Conservation (phyloP, 2,888 invertebrate genomes). For the Horisme vitalbata region DNA sequence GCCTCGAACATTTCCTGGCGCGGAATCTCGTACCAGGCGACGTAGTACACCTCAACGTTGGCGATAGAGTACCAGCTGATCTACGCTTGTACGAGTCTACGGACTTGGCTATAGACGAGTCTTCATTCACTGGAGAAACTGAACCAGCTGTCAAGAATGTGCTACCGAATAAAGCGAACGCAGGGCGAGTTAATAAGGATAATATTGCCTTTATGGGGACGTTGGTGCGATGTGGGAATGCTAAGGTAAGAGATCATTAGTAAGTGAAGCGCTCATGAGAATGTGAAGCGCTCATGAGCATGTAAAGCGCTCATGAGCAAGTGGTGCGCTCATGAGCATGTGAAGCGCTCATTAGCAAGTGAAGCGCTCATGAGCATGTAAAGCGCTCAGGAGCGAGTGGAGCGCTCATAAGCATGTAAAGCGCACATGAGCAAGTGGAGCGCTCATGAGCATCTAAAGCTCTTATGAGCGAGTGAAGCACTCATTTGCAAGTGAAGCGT, state of each 20-base stretch:
- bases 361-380: no score
- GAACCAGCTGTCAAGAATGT: constrained; percentile 93
- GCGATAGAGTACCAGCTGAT: constrained; percentile 98
- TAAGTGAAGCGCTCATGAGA: no score
- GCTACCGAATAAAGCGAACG: constrained; percentile 84
- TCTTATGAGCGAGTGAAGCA: no score
- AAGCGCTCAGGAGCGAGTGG: no score
- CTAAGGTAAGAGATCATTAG: constrained; percentile 85
- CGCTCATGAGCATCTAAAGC: no score
- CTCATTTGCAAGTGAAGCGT: no score
- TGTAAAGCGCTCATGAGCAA: no score
- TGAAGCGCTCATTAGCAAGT: no score
- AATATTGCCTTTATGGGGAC: constrained; percentile 99
- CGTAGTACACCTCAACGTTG: constrained; percentile 94
- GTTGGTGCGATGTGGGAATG: constrained; percentile 96
- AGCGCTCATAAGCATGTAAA: no score
- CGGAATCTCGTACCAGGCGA: constrained; percentile 98
- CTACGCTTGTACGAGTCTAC: constrained; percentile 95
- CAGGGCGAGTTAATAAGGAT: constrained; percentile 86
- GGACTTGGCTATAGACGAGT: constrained; percentile 98
- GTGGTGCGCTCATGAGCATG: no score
- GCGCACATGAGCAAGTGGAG: no score
- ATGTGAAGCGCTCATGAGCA: no score
- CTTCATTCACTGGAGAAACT: constrained; percentile 99
- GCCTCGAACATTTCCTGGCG: constrained; percentile 94